Evolutionary conservation across 2,888 invertebrate species (phyloP), one percentile per base, ranked within the genome.

Genomic region (Drosophila pseudotakahashii): DNA sequence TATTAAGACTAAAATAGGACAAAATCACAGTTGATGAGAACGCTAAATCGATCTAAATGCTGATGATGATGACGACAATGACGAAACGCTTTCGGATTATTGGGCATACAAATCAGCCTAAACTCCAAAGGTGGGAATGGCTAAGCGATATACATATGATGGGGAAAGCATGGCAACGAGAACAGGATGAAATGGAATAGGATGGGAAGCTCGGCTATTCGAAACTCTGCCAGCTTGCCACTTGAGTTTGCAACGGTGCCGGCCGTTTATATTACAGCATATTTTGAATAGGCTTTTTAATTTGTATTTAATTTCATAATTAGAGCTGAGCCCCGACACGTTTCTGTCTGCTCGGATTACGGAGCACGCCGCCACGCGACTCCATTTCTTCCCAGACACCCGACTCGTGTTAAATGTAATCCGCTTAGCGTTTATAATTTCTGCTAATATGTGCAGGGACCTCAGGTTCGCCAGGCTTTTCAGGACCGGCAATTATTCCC

Each of bases 231-330:
- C 23, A 23, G 32, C 32, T 60, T 50, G 45, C 53, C 69, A 78
- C 68, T 16, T 52, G 63, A 55, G 51, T 67, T 48, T 64, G 67
- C 48, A 14, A 36, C 11, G 36, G 30, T 48, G 55, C 54, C 60
- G 37, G 16, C 14, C 45, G 11, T 50, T 55, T 30, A 26, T 30
- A 66, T 86, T 74, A 53, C 68, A 64, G 47, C 69, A 73, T 51
- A 72, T 70, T 79, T 55, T 41, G 34, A 73, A 60, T 45, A 47
- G 59, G 51, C 42, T 50, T 85, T 82, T 81, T 76, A 84, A 84
- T 85, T 76, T 70, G 69, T 63, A 64, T 82, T 81, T 84, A 88
- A 84, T 84, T 84, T 88, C 78, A 85, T 84, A 84, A 84, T 84
- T 84, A 85, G 73, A 67, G 70, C 59, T 83, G 76, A 76, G 70